Evolutionary conservation across 2,797 vertebrate genomes (phyloP), one percentile per base, ranked within the genome.

Genomic region (Petrocephalus sullivani): DNA sequence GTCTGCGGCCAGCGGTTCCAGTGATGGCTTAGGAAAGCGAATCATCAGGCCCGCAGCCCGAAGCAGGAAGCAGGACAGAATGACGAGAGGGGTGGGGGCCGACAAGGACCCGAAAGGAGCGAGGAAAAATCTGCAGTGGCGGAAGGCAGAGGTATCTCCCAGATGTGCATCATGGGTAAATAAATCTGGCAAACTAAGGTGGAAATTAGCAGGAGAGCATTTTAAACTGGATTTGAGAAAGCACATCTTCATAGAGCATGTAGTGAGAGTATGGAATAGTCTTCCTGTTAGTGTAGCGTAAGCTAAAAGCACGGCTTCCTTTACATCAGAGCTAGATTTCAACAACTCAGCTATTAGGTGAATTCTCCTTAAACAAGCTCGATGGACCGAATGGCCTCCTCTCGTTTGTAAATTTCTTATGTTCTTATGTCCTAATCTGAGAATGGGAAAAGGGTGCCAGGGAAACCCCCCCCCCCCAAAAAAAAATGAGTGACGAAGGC

Each of bases 1-100:
- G 21, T n/a, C 5, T 41, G 71, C 5, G 37, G 37, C 12, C 71
- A 78, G 71, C 71, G 16, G 89, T 92, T 92, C 92, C 93, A 92
- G 90, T 91, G 92, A 95, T 94, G 93, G 93, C 94, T 87, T 16
- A 87, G 54, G 78, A 86, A 88, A 49, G 71, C 0, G n/a, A 81
- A 89, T 64, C 57, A 85, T 85, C 87, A 12, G 71, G 33, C 0
- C 64, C 12, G 37, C 33, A 75, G 14, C 33, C 71, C 1, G 5
- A 75, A 37, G 37, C 0, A 2, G 71, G 16, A 78, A 78, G 19
- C 4, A 0, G 16, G 16, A 41, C 6, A 46, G 71, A 78, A 46
- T 0, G 6, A 7, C 5, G 37, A 78, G 71, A 56, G 37, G 5
- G 16, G 28, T 3, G 28, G 28, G 64, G 12, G 64, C 3, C 9